Conservation (phyloP, 1,140 invertebrate species). For the Ephestia elutella region DNA sequence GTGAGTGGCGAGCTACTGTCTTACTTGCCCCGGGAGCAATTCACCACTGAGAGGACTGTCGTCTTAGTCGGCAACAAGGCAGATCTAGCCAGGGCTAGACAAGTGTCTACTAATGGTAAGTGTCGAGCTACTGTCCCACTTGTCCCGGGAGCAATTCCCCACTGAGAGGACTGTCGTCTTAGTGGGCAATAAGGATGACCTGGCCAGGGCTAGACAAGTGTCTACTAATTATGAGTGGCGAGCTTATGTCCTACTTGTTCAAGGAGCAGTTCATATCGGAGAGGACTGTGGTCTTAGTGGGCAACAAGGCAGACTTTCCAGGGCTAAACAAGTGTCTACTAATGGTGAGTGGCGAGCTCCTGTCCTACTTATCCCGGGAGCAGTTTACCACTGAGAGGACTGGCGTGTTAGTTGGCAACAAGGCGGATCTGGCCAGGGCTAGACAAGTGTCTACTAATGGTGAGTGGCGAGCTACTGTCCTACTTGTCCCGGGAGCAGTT, state of each 20-base stretch:
- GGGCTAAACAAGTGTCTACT: constrained; percentile 85
- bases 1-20: constrained; percentile 87
- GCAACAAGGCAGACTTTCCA: constrained; percentile 95
- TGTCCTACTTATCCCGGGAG: constrained; percentile 87
- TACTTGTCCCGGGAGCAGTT: constrained; percentile 87
- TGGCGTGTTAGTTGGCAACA: constrained; percentile 95
- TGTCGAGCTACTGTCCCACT: constrained; percentile 86
- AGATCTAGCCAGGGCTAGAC: constrained; percentile 89
- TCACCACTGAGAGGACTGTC: constrained; percentile 86
- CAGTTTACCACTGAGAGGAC: constrained; percentile 86
- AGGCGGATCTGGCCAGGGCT: constrained; percentile 91
- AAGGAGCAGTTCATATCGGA: constrained; percentile 85
- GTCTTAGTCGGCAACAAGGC: constrained; percentile 96
- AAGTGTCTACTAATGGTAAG: constrained; percentile 87
- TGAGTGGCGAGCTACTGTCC: constrained; percentile 85
- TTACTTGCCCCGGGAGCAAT: constrained; percentile 86
- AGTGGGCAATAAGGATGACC: constrained; percentile 94
- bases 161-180: constrained; percentile 90
- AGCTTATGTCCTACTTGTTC: constrained; percentile 88
- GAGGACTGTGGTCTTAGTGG: constrained; percentile 91
- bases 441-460: constrained; percentile 87
- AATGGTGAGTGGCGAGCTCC: constrained; percentile 87
- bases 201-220: constrained; percentile 89
- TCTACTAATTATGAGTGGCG: constrained; percentile 85
- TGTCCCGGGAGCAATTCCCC: constrained; percentile 86